Evolutionary conservation across 2,888 invertebrate genomes (phyloP), one percentile per base, ranked within the genome.

Genomic region (Beris morrisii): DNA sequence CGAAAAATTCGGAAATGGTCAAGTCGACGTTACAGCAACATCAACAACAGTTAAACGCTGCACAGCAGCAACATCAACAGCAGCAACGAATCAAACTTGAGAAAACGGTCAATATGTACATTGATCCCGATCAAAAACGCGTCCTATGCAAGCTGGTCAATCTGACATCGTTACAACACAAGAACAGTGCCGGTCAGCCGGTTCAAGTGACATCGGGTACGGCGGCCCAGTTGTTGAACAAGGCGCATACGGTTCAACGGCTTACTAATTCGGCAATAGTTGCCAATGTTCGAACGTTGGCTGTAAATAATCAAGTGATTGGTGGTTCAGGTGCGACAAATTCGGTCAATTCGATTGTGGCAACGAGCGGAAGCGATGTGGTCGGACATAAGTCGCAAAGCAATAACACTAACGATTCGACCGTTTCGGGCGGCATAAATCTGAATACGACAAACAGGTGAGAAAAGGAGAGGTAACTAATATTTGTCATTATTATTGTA

Each of bases 401-500:
- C 54, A 68, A 57, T 67, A 66, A 64, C 65, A 54, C 56, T 7
- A 57, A 46, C 45, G 63, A 68, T 43, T 52, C 52, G 31, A 45
- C 65, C 46, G 61, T 65, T 50, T 56, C 68, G n/a, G 64, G 68
- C 52, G 68, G 68, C 5, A 66, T 73, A 43, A 73, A 73, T 72
- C 68, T 75, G 64, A 73, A 75, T 69, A 78, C 79, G 67, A 79
- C 79, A 74, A 81, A 80, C 73, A 81, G 80, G 80, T 81, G 80
- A 81, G 79, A 79, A 77, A 75, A 75, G 78, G 76, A 74, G 70
- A 79, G 79, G 78, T 80, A 80, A 77, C 80, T 77, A 75, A 73
- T 72, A 72, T 13, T 59, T 30, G 31, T 59, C 31, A 59, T 52
- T 53, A 28, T 53, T 9, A 28, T 53, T 5, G 28, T 22, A 53